Conservation (phyloP, 2,888 invertebrate species). For the Drosophila putrida region DNA sequence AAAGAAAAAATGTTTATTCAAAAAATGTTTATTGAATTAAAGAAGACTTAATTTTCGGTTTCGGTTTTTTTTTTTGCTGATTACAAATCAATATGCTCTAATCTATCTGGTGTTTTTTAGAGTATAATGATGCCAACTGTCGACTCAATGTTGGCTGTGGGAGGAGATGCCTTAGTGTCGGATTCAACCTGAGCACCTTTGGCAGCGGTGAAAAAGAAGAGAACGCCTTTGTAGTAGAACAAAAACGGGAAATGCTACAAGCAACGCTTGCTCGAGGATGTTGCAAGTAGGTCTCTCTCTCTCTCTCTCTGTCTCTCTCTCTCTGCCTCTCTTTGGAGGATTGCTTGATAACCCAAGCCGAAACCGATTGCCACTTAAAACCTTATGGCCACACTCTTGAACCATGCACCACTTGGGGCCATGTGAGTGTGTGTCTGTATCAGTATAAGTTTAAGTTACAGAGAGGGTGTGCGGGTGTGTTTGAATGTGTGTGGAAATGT, state of each 20-base stretch:
- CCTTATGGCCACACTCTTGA: conserved; percentile 70
- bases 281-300: not conserved
- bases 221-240: conserved; percentile 52
- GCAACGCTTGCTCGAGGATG: conserved; percentile 29
- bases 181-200: conserved; percentile 63
- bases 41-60: no score
- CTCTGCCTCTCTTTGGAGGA: conserved; percentile 39
- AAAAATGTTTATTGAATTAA: no score
- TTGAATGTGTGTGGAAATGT: conserved; percentile 13
- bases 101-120: not conserved
- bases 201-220: conserved; percentile 40
- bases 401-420: conserved; percentile 47
- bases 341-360: conserved; percentile 71
- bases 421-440: conserved; percentile 8
- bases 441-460: conserved; percentile 13
- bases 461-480: conserved; percentile 4
- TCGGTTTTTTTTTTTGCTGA: not conserved
- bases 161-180: conserved; percentile 38
- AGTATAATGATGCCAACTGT: conserved; percentile 45
- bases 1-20: no score
- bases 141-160: conserved; percentile 34
- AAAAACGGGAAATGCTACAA: conserved; percentile 65
- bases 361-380: conserved; percentile 78
- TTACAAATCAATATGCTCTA: not conserved
- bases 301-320: no score